phyloP scores from a whole-genome alignment of 2,888 invertebrate genomes.

The Schizaphis graminum region DNA sequence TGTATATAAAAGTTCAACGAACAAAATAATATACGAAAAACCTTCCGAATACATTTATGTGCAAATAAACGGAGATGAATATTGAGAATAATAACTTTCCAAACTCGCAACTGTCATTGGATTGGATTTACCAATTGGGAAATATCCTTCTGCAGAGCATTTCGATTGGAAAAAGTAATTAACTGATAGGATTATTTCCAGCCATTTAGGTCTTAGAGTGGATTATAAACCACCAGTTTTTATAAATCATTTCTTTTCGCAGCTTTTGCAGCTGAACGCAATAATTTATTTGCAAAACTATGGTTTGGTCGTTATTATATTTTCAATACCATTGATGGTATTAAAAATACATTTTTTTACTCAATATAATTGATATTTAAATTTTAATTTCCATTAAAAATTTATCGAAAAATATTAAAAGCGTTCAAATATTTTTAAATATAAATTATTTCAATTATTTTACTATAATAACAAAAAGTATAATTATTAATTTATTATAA shows the following conservation, averaged over 20 bases:
- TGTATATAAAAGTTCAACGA: neutral
- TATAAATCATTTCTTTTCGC: slow-evolving; percentile 24
- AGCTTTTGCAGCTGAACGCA: neutral
- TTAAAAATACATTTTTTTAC: neutral
- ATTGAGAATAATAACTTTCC: neutral
- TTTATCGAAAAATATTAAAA: neutral
- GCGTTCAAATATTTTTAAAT: neutral
- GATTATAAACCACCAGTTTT: slow-evolving; percentile 30
- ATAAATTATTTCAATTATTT: neutral
- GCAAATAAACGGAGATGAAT: neutral
- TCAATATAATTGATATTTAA: neutral
- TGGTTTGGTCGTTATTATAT: neutral
- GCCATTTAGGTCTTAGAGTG: slow-evolving; percentile 2
- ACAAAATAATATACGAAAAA: neutral
- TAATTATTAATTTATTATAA: neutral
- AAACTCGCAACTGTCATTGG: neutral
- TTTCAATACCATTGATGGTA: neutral
- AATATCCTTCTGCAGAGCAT: neutral
- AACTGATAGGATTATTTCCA: slow-evolving; percentile 44
- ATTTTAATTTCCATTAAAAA: neutral
- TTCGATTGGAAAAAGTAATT: slow-evolving; percentile 42
- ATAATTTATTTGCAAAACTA: slow-evolving; percentile 26
- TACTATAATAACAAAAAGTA: neutral
- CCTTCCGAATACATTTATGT: neutral
- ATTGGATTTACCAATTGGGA: neutral